These are phyloP conservation scores for Tetraneura akinire DNA, from an alignment of 1,140 invertebrate genomes.

Conservation along the genomic window DNA sequence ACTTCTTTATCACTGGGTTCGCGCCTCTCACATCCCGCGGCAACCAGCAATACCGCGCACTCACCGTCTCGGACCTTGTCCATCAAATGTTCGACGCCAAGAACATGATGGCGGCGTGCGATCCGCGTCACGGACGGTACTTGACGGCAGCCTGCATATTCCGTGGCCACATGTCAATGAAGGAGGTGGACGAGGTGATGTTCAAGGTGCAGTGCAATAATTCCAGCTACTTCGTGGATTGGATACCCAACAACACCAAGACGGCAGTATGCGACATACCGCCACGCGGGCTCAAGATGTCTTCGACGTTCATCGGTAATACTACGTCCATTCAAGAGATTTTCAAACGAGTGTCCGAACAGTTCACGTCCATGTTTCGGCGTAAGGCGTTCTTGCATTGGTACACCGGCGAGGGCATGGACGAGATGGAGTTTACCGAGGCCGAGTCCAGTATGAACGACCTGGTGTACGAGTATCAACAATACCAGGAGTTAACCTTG, in stretches of 20 bases:
- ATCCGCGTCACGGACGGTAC: constrained; percentile 81
- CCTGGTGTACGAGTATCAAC: constrained; percentile 66
- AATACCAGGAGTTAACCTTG: constrained; percentile 66
- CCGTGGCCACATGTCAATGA: constrained; percentile 92
- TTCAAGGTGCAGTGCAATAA: too few relatives aligned
- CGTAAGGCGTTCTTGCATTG: constrained; percentile 82
- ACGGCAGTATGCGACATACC: constrained; percentile 94
- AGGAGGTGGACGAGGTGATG: constrained; percentile 87
- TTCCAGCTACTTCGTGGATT: too few relatives aligned
- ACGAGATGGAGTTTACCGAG: too few relatives aligned
- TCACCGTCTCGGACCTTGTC: constrained; percentile 73
- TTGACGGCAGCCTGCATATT: constrained; percentile 95
- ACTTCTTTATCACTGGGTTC: constrained; percentile 95
- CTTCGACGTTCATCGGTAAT: too few relatives aligned
- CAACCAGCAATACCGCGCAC: too few relatives aligned
- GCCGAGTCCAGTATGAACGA: constrained; percentile 82
- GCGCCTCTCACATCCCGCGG: constrained; percentile 75
- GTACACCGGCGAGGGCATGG: too few relatives aligned
- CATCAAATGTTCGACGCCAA: constrained; percentile 70
- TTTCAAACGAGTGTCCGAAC: constrained; percentile 84
- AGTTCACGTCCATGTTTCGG: constrained; percentile 91
- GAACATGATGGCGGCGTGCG: constrained; percentile 83
- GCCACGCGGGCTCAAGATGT: constrained; percentile 87
- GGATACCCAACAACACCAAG: too few relatives aligned
- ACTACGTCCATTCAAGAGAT: constrained; percentile 86